phyloP scores from a whole-genome alignment of 1,140 invertebrate genomes.

The Drusus annulatus region DNA sequence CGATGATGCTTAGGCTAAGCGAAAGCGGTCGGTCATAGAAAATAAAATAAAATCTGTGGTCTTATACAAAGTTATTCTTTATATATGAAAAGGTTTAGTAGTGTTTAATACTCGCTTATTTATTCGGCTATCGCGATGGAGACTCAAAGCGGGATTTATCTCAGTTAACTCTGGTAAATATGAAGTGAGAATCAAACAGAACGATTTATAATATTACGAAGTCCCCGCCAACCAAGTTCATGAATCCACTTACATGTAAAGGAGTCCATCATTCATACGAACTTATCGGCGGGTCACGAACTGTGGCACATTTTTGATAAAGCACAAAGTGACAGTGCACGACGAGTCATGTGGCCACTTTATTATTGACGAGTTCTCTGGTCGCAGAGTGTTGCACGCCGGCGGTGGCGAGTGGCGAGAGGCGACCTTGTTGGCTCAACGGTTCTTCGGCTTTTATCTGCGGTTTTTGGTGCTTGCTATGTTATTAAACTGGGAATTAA shows the following conservation, averaged over 20 bases:
- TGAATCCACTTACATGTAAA: conserved; percentile 19
- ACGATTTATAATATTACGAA: neutral
- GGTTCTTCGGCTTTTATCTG: too few relatives aligned
- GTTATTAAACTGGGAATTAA: too few relatives aligned
- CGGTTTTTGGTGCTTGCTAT: too few relatives aligned
- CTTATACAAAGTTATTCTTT: too few relatives aligned
- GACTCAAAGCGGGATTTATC: neutral
- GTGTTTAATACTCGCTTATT: neutral
- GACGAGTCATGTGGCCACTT: neutral
- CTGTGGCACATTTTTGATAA: conserved; percentile 25
- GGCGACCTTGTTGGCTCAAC: neutral
- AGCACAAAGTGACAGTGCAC: neutral
- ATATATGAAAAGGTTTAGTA: too few relatives aligned
- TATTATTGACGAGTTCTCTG: neutral
- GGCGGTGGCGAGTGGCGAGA: neutral
- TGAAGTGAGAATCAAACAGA: neutral
- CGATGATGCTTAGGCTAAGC: too few relatives aligned
- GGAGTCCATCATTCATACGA: conserved; percentile 11
- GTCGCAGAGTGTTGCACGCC: neutral
- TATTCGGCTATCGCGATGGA: neutral
- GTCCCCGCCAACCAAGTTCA: conserved; percentile 29
- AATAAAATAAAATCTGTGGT: too few relatives aligned
- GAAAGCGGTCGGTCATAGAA: too few relatives aligned
- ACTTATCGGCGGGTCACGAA: conserved; percentile 16
- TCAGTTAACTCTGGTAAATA: neutral